phyloP scores from a whole-genome alignment of 2,113 vertebrate species.

The Rutilus rutilus region DNA sequence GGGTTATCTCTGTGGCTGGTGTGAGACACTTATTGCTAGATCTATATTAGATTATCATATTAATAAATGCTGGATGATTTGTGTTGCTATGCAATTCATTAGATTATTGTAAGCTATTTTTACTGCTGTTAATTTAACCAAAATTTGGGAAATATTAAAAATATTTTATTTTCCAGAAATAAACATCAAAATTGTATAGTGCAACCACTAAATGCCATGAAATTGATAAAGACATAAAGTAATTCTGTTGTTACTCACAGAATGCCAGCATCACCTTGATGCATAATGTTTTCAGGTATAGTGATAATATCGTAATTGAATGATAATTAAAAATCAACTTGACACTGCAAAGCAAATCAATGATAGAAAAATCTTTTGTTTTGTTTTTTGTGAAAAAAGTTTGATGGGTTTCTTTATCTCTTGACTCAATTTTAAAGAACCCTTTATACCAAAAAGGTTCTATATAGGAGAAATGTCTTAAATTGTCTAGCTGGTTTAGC shows the following conservation, averaged over 20 bases:
- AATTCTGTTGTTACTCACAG: neutral
- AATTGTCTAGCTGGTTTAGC: too few species aligned
- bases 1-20: too few species aligned
- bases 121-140: neutral
- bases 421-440: too few species aligned
- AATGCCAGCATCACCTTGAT: neutral
- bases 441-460: too few species aligned
- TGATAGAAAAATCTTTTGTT: neutral
- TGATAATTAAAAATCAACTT: conserved; percentile 10
- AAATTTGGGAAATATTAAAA: neutral
- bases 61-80: too few species aligned
- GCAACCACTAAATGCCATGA: too few species aligned
- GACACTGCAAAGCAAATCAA: neutral
- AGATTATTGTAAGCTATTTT: neutral
- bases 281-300: neutral
- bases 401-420: too few species aligned
- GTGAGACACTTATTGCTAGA: too few species aligned
- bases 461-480: too few species aligned
- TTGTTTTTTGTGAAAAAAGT: too few species aligned
- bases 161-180: neutral
- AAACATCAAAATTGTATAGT: neutral
- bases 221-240: neutral
- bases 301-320: neutral
- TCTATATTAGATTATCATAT: too few species aligned
- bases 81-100: too few species aligned